phyloP scores from a whole-genome alignment of 2,888 invertebrate species.

The Oscheius sp. region DNA sequence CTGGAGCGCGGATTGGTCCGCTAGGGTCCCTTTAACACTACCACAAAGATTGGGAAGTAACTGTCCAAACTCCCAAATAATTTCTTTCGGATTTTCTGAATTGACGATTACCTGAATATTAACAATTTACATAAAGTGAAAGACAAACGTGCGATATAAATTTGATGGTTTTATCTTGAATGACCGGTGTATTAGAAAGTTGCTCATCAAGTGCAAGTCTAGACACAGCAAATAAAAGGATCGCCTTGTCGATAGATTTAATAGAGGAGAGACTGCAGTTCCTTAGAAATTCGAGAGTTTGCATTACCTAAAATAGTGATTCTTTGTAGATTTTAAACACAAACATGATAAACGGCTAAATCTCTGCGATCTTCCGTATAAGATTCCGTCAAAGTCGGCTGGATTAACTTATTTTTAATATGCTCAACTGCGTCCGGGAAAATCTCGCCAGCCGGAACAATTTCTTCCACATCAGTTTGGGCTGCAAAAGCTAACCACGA shows the following conservation, averaged over 20 bases:
- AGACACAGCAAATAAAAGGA: constrained; percentile 18
- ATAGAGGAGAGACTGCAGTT: background rate
- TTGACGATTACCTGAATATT: background rate
- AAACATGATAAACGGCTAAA: background rate
- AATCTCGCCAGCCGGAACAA: constrained; percentile 28
- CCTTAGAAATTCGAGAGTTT: constrained; percentile 9
- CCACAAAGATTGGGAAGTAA: background rate
- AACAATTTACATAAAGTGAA: background rate
- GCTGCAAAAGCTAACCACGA: constrained; percentile 33
- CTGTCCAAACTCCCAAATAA: constrained; percentile 3
- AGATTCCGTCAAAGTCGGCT: background rate
- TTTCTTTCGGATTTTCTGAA: background rate
- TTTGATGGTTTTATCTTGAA: background rate
- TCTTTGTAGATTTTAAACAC: background rate
- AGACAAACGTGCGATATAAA: constrained; percentile 7
- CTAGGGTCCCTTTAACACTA: background rate
- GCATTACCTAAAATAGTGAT: constrained; percentile 2
- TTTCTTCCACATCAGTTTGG: constrained; percentile 2
- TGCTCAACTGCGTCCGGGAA: constrained; percentile 14
- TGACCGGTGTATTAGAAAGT: background rate
- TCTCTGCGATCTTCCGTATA: background rate
- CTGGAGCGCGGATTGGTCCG: too few species aligned
- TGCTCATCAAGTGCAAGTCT: constrained; percentile 18
- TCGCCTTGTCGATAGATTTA: background rate
- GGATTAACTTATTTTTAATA: background rate